Conservation (phyloP, 2,888 invertebrate genomes). For the Ophioninae sp. region DNA sequence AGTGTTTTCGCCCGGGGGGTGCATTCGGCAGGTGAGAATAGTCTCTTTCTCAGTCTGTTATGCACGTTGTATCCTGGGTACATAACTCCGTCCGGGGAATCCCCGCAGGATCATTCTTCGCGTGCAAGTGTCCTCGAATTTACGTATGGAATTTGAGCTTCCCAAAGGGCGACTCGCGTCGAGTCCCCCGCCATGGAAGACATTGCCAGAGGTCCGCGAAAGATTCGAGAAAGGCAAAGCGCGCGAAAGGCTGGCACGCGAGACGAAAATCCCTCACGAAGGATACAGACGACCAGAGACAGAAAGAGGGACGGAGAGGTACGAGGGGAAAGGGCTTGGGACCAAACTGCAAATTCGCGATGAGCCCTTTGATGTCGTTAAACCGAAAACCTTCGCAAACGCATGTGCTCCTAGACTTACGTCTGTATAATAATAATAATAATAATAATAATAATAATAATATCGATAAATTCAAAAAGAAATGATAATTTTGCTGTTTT, state of each 20-base stretch:
- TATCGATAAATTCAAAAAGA: too few species aligned
- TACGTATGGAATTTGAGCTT: slow-evolving; percentile 14
- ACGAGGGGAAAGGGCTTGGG: not conserved
- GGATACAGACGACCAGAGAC: not conserved
- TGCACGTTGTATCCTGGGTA: not conserved
- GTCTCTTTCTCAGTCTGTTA: not conserved
- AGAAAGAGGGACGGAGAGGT: not conserved
- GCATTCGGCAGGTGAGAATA: not conserved
- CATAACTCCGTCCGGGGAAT: slow-evolving; percentile 11
- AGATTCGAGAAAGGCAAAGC: slow-evolving; percentile 47
- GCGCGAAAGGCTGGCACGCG: slow-evolving; percentile 45
- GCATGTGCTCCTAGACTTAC: not conserved
- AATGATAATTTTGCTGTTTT: too few species aligned
- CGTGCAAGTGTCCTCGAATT: not conserved
- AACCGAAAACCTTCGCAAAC: slow-evolving; percentile 70
- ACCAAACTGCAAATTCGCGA: slow-evolving; percentile 69
- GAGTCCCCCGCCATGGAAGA: not conserved
- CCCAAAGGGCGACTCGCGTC: slow-evolving; percentile 4
- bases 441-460: too few species aligned
- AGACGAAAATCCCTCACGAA: slow-evolving; percentile 12
- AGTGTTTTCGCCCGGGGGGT: not conserved
- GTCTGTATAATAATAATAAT: not conserved
- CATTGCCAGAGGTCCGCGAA: slow-evolving; percentile 40
- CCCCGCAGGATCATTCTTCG: slow-evolving; percentile 8
- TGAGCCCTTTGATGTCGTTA: slow-evolving; percentile 74